Evolutionary conservation across 2,888 invertebrate species (phyloP), one percentile per base, ranked within the genome.

Genomic region (Allygus modestus): DNA sequence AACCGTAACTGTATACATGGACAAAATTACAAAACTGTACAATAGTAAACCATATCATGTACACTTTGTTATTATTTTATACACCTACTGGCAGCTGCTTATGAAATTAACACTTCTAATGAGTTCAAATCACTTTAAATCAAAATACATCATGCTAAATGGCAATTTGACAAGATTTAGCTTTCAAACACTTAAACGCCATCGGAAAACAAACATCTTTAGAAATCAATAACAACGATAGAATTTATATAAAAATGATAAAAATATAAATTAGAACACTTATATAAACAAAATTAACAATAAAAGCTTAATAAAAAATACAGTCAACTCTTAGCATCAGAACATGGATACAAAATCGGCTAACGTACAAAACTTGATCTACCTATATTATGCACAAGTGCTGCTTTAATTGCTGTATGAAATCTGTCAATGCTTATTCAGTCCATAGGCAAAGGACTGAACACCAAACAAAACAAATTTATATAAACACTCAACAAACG

Each of bases 1-100:
- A 51, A 79, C 26, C n/a, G 20, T 77, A 51, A 43, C 51, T 54
- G 58, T 58, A 54, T 79, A 79, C 79, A 79, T 51, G 79, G 79
- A 79, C 79, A 58, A 79, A 51, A 79, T 79, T 79, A 79, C 79
- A 79, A 79, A 79, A 79, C 79, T 79, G 79, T 79, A 79, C 79
- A 79, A 79, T 79, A 58, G 46, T 58, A 28, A 79, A 26, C 79
- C 46, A 33, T 51, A 79, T 58, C 54, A 58, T 58, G 37, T 54
- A 79, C 79, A 77, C 46, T 28, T 17, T 37, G 20, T 58, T 37
- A 58, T 9, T 79, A 58, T 33, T 54, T n/a, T 43, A 77, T 37
- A 51, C 41, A 77, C 31, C 28, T 23, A 37, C 28, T 31, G 51
- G 58, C 79, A 51, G 54, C 79, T 79, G 31, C 28, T 51, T 58